Evolutionary conservation across 2,113 vertebrate genomes (phyloP).

Genomic region (Paralichthys olivaceus): DNA sequence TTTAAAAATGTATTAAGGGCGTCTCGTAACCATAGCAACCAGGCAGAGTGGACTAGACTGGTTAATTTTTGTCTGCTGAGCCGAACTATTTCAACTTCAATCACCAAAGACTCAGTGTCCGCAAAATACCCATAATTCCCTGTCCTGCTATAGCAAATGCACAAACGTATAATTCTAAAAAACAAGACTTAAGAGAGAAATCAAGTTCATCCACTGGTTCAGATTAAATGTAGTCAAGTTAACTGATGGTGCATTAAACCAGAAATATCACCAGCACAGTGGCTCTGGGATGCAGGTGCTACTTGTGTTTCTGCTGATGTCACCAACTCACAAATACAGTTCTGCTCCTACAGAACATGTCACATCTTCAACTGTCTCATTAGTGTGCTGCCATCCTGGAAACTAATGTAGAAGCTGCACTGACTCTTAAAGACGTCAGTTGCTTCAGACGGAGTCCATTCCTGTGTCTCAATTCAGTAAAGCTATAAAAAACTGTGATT

Average conservation of each 20-base stretch:
- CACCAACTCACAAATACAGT: no score
- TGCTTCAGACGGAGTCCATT: no score
- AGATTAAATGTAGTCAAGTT: no score
- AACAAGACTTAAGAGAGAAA: no score
- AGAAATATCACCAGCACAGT: background rate
- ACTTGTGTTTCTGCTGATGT: background rate
- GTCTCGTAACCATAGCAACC: slow-evolving; percentile 44
- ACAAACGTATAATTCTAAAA: no score
- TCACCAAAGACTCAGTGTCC: background rate
- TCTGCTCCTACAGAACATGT: no score
- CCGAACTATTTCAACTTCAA: slow-evolving; percentile 3
- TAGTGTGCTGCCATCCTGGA: background rate
- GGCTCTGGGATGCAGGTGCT: background rate
- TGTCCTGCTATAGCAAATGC: background rate
- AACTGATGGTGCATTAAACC: background rate
- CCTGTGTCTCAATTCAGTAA: no score
- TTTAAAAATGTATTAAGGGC: slow-evolving; percentile 14
- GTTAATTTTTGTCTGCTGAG: slow-evolving; percentile 7
- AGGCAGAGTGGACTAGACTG: background rate
- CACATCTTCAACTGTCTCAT: background rate
- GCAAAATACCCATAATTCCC: no score
- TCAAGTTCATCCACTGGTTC: no score
- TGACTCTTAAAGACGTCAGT: no score
- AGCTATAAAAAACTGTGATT: no score
- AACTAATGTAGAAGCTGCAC: background rate